A percentile compares a stretch with the other conserved stretches of the same genome.
Evolutionary conservation across 35 echinoderm and acorn worm genomes (phyloP).

Genomic region (Anneissia japonica): DNA sequence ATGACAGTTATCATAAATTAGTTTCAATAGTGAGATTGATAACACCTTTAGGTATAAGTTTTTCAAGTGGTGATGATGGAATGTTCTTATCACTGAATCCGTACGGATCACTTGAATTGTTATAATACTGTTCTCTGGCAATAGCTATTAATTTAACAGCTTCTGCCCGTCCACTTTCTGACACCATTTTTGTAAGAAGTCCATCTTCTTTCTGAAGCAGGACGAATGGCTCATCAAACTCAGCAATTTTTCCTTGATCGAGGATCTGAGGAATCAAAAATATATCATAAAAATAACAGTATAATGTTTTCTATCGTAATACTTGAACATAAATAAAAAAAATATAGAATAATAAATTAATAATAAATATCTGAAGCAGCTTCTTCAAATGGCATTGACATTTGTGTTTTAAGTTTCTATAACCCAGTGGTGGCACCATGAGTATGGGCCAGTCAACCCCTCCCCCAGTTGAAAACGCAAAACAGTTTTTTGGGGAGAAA

Average conservation of each 20-base stretch:
- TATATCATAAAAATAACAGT: no score
- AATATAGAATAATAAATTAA: no score
- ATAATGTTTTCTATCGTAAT: no score
- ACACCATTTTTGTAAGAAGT: conserved; percentile 55
- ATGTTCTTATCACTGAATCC: not conserved
- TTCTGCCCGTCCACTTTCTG: conserved; percentile 64
- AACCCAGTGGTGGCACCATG: no score
- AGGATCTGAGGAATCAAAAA: no score
- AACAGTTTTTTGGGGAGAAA: no score
- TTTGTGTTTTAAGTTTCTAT: no score
- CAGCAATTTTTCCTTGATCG: conserved; percentile 60
- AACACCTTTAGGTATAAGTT: not conserved
- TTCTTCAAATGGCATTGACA: no score
- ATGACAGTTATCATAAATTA: not conserved
- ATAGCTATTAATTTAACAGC: conserved; percentile 37
- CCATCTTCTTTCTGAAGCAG: conserved; percentile 70
- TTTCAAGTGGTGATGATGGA: not conserved
- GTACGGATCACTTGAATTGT: conserved; percentile 20
- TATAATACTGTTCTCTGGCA: conserved; percentile 52
- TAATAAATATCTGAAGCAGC: no score
- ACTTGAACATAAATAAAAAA: no score
- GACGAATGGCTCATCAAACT: conserved; percentile 84
- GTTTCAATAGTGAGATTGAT: not conserved
- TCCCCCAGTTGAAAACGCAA: no score
- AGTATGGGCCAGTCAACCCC: no score